Base-by-base conservation (phyloP, 1,140 invertebrate genomes). In the Hycleus cichorii region DNA sequence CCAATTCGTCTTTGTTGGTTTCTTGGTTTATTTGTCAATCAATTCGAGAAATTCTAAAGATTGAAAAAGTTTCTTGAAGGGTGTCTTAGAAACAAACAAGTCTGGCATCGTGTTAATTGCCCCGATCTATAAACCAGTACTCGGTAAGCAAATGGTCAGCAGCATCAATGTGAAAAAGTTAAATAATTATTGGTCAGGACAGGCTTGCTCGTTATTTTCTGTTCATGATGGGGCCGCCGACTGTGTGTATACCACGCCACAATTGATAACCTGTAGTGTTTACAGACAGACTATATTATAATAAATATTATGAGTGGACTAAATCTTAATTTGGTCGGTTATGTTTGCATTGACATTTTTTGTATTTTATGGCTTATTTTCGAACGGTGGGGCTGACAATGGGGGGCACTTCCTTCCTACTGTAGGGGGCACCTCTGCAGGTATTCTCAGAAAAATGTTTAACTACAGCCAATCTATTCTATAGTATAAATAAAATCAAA, bases 321-420 rank as follows among this genome's bases (percentile, higher is more conserved):
- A 64, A 66, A 66, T 66, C 65, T 66, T 60, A 62, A 66, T 66
- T 66, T 64, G 55, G 59, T 55, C 27, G 53, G 48, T 57, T 60
- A 60, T 60, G 62, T 60, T 57, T 46, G 59, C 64, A 66, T 66
- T 68, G 66, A 68, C 66, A 64, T 68, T 68, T 66, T 63, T 64
- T 59, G 63, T 65, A 64, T 66, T 68, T 68, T 68, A 68, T 66
- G 66, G 64, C 66, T 68, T 64, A 68, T 65, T 68, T 63, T 64
- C 38, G 61, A 60, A 52, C 56, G 57, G 45, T 39, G 47, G 60
- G 57, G 54, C 39, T 39, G 47, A 12, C 59, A 24, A 49, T 57
- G 44, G 64, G 66, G 64, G 64, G 61, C 66, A 66, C 66, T 66
- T 68, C 64, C 64, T 64, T 66, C 60, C 66, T 64, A 57, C 63